phyloP scores from a whole-genome alignment of 1,140 invertebrate genomes.

The Monomorium pharaonis region DNA sequence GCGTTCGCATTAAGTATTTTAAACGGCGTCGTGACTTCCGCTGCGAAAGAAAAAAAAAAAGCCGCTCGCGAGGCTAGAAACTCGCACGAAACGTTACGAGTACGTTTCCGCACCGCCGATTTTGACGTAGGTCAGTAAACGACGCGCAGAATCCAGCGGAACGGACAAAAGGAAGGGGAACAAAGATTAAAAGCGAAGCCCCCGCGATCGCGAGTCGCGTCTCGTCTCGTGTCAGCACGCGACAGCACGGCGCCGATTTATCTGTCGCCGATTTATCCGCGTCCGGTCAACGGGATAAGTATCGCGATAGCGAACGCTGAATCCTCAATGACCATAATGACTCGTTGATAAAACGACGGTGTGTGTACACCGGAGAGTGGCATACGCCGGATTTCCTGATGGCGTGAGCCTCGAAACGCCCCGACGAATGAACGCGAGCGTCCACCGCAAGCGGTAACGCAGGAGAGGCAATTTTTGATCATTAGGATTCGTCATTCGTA shows the following conservation, averaged over 20 bases:
- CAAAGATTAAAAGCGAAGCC: not conserved
- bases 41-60: not conserved
- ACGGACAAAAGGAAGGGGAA: not conserved
- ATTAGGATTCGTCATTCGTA: not conserved
- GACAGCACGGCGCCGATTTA: not conserved
- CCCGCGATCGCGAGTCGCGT: not conserved
- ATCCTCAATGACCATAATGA: constrained; percentile 51
- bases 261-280: constrained; percentile 7
- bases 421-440: not conserved
- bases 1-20: not conserved
- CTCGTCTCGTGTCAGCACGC: no score
- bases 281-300: constrained; percentile 47
- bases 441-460: not conserved
- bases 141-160: not conserved
- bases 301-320: constrained; percentile 19
- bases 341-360: constrained; percentile 35
- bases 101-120: not conserved
- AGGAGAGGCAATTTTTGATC: not conserved
- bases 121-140: not conserved
- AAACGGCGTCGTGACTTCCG: not conserved
- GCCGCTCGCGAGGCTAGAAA: not conserved
- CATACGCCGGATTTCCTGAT: constrained; percentile 20
- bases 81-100: not conserved
- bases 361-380: not conserved
- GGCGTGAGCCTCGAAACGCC: not conserved